Conservation (phyloP, 1,140 invertebrate species). For the Neotoxoptera formosana region DNA sequence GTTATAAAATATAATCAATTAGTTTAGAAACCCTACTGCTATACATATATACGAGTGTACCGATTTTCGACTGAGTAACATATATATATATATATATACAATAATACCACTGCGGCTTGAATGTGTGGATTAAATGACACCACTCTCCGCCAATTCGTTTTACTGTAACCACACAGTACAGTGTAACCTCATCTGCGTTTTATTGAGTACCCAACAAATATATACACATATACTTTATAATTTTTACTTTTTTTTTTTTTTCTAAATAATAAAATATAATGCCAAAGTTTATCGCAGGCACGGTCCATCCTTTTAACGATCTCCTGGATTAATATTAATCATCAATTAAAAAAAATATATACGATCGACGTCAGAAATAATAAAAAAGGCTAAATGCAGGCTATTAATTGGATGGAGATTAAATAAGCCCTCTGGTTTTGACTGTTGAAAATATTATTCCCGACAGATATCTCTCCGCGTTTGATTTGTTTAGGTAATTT, state of each 20-base stretch:
- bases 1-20: conserved; percentile 14
- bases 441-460: conserved; percentile 56
- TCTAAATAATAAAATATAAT: conserved; percentile 33
- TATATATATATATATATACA: background rate
- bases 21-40: background rate
- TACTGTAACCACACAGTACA: background rate
- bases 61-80: conserved; percentile 12
- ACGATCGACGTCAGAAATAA: conserved; percentile 55
- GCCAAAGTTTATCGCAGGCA: conserved; percentile 21
- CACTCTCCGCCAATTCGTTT: background rate
- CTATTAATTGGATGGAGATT: conserved; percentile 53
- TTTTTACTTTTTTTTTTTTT: conserved; percentile 53
- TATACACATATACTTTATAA: conserved; percentile 19
- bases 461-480: background rate
- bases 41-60: background rate
- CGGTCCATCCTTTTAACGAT: conserved; percentile 43
- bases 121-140: conserved; percentile 43
- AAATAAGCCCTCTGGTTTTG: conserved; percentile 54
- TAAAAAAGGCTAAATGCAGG: conserved; percentile 56
- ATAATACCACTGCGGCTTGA: conserved; percentile 7
- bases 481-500: conserved; percentile 56
- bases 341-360: conserved; percentile 40
- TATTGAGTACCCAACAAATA: conserved; percentile 35
- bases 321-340: conserved; percentile 51
- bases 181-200: conserved; percentile 46